Conservation (phyloP, 1,140 invertebrate genomes). For the Atta cephalotes region DNA sequence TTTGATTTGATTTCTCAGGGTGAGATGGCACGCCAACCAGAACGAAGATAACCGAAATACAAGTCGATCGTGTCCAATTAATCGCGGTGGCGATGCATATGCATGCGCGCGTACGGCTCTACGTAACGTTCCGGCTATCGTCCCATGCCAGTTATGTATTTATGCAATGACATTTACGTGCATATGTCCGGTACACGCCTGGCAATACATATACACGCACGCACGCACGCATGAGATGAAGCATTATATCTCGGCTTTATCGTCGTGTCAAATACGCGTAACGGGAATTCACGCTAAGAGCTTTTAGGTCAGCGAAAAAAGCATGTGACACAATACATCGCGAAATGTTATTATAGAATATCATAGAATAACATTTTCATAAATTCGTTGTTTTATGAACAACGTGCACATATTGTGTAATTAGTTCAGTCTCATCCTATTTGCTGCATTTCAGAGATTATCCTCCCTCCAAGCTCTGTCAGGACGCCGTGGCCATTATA, state of each 20-base stretch:
- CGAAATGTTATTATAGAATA: not conserved
- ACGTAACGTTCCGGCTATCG: slow-evolving; percentile 39
- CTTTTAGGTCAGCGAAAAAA: not conserved
- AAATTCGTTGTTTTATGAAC: not conserved
- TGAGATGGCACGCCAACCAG: not conserved
- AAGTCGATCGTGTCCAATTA: slow-evolving; percentile 64
- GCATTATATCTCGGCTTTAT: slow-evolving; percentile 17
- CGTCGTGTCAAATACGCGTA: not conserved
- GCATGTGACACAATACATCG: not conserved
- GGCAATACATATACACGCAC: not conserved
- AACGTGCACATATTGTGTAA: not conserved
- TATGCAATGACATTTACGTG: slow-evolving; percentile 49
- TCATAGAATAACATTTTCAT: not conserved
- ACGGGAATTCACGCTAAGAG: not conserved
- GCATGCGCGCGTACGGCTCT: slow-evolving; percentile 57
- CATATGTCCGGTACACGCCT: not conserved
- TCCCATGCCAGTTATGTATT: slow-evolving; percentile 55
- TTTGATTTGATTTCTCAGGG: slow-evolving; percentile 42
- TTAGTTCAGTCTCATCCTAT: not conserved
- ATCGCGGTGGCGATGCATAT: slow-evolving; percentile 63
- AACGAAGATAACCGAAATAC: slow-evolving; percentile 52
- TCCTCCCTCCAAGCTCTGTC: no score
- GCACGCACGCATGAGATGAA: not conserved
- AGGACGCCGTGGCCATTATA: not conserved
- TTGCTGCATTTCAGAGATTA: slow-evolving; percentile 7